phyloP scores from a whole-genome alignment of 2,888 invertebrate genomes.

The Platerodrilus igneus region DNA sequence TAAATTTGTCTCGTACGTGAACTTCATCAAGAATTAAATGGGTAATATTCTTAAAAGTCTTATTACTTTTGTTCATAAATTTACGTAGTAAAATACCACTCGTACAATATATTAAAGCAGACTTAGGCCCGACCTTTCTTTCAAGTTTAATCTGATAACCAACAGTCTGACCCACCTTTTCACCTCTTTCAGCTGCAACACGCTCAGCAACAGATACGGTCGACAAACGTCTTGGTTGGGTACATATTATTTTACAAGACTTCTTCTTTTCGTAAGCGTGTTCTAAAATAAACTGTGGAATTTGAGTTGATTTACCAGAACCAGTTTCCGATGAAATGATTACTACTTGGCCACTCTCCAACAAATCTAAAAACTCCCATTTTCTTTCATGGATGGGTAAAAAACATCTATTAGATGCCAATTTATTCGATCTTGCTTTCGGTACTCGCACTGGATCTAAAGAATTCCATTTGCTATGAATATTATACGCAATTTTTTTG shows the following conservation, averaged over 20 bases:
- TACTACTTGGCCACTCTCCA: conserved; percentile 64
- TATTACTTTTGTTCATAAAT: conserved; percentile 70
- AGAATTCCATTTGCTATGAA: conserved; percentile 15
- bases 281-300: conserved; percentile 90
- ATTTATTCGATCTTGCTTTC: conserved; percentile 53
- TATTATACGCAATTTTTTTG: too few relatives aligned
- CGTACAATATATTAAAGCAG: conserved; percentile 86
- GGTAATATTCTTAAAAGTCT: conserved; percentile 64
- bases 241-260: conserved; percentile 82
- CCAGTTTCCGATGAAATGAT: conserved; percentile 83
- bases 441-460: conserved; percentile 15
- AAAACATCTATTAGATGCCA: conserved; percentile 57
- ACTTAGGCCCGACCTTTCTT: conserved; percentile 73
- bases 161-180: conserved; percentile 57
- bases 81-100: conserved; percentile 84
- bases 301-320: conserved; percentile 92
- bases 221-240: conserved; percentile 88
- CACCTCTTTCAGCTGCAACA: conserved; percentile 63
- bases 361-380: conserved; percentile 61
- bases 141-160: conserved; percentile 92
- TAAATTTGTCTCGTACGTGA: conserved; percentile 89
- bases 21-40: conserved; percentile 92
- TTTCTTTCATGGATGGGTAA: conserved; percentile 67
- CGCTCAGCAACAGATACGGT: conserved; percentile 87
- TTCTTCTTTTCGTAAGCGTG: conserved; percentile 57